Conservation (phyloP, 1,140 invertebrate genomes). For the Steinernema feltiae region DNA sequence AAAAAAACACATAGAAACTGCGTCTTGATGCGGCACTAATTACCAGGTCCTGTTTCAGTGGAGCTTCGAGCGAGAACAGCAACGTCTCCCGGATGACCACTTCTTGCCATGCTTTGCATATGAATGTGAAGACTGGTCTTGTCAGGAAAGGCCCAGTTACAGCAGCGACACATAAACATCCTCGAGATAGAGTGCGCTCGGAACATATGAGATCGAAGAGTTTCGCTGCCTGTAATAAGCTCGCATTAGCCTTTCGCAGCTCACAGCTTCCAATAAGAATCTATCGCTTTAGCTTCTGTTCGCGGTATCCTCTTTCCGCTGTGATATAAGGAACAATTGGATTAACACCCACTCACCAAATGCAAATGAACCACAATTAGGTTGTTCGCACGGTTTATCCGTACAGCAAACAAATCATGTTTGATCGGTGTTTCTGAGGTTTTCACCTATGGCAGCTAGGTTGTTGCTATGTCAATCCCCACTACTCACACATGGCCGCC, state of each 20-base stretch:
- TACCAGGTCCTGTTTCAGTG: slow-evolving; percentile 22
- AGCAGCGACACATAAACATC: slow-evolving; percentile 45
- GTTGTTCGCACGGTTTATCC: neutral
- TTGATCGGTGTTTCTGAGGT: no score
- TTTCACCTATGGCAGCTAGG: neutral
- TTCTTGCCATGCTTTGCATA: slow-evolving; percentile 41
- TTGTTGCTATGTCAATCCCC: neutral
- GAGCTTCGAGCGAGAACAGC: slow-evolving; percentile 37
- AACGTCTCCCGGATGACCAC: slow-evolving; percentile 40
- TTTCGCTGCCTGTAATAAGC: slow-evolving; percentile 41
- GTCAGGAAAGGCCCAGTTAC: slow-evolving; percentile 44
- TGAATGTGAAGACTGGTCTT: slow-evolving; percentile 43
- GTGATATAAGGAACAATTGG: neutral
- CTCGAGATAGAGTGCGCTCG: slow-evolving; percentile 38
- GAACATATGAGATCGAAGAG: slow-evolving; percentile 44
- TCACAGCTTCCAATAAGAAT: no score
- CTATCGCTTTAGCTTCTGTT: no score
- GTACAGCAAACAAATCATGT: neutral
- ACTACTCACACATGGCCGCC: neutral
- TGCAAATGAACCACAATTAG: neutral
- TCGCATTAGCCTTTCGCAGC: neutral
- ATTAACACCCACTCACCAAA: neutral
- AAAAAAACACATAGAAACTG: neutral
- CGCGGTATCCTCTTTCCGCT: neutral
- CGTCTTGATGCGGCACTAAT: neutral